Percentiles rank a stretch among this genome's conserved stretches.
These are phyloP conservation scores for Tenthredo notha DNA, from an alignment of 2,888 invertebrate species.

Conservation along the genomic window DNA sequence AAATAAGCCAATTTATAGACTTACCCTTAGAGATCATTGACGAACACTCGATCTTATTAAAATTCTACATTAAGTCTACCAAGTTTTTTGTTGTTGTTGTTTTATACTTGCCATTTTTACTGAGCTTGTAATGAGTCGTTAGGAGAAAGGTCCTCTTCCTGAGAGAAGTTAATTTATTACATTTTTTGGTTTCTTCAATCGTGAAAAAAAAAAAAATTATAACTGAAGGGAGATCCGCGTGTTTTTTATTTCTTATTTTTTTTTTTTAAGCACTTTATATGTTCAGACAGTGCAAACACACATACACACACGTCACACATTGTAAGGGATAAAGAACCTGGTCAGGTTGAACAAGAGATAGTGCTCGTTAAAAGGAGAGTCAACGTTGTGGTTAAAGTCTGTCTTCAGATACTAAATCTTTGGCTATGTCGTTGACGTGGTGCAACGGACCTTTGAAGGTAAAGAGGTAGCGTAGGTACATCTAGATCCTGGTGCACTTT, in stretches of 20 bases:
- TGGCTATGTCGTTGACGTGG: slow-evolving; percentile 23
- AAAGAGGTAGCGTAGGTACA: neutral
- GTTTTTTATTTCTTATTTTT: too few relatives aligned
- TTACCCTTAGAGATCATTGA: neutral
- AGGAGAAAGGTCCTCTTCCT: too few relatives aligned
- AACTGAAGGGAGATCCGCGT: neutral
- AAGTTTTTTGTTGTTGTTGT: neutral
- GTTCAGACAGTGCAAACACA: neutral
- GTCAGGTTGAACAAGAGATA: slow-evolving; percentile 26
- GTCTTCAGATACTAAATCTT: slow-evolving; percentile 39
- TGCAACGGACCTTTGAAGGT: neutral
- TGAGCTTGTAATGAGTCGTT: neutral
- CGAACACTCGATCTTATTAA: neutral
- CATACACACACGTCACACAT: neutral
- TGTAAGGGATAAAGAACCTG: neutral
- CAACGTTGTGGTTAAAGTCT: slow-evolving; percentile 39
- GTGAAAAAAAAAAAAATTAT: too few relatives aligned
- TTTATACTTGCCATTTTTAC: neutral
- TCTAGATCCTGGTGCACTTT: slow-evolving; percentile 17
- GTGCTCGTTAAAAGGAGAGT: slow-evolving; percentile 41
- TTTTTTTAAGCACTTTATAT: too few relatives aligned
- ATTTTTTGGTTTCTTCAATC: neutral
- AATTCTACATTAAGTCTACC: neutral
- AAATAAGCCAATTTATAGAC: too few relatives aligned
- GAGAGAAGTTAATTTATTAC: too few relatives aligned